Evolutionary conservation across 1,140 invertebrate species (phyloP).

Genomic region (Musca vetustissima): DNA sequence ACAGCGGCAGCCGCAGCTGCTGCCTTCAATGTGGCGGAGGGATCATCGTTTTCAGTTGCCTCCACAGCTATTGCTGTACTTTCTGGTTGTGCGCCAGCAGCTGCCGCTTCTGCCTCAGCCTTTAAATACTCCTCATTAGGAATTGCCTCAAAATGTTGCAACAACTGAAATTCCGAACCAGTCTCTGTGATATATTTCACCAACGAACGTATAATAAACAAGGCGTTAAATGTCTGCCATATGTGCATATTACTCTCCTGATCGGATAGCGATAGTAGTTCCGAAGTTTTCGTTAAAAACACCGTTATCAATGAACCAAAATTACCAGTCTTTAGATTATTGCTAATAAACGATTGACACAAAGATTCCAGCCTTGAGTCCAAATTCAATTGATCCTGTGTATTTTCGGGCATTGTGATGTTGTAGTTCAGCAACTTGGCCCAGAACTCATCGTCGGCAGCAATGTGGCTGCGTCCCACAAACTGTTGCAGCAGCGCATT

Average conservation of each 20-base stretch:
- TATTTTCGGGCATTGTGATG: constrained; percentile 73
- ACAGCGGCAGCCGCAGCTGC: constrained; percentile 29
- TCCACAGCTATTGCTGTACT: constrained; percentile 44
- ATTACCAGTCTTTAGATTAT: constrained; percentile 86
- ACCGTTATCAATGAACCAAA: constrained; percentile 83
- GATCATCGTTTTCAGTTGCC: constrained; percentile 38
- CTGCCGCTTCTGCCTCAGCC: constrained; percentile 36
- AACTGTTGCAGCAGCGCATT: constrained; percentile 82
- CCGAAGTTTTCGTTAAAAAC: constrained; percentile 75
- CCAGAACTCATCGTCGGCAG: constrained; percentile 86
- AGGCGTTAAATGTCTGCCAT: constrained; percentile 93
- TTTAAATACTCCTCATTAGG: constrained; percentile 44
- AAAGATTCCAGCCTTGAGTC: constrained; percentile 75
- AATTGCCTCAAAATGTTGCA: constrained; percentile 70
- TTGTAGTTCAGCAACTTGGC: constrained; percentile 90
- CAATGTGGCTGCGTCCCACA: constrained; percentile 75
- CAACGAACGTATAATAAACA: constrained; percentile 87
- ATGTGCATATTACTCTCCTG: constrained; percentile 87
- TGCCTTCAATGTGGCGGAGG: constrained; percentile 10
- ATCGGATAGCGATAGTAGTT: constrained; percentile 78
- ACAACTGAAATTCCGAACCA: constrained; percentile 72
- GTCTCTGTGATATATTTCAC: constrained; percentile 87
- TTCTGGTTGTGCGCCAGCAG: constrained; percentile 32
- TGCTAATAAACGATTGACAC: constrained; percentile 72
- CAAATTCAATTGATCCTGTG: constrained; percentile 76